phyloP scores from a whole-genome alignment of 1,140 invertebrate genomes.

The Vanessa tameamea region DNA sequence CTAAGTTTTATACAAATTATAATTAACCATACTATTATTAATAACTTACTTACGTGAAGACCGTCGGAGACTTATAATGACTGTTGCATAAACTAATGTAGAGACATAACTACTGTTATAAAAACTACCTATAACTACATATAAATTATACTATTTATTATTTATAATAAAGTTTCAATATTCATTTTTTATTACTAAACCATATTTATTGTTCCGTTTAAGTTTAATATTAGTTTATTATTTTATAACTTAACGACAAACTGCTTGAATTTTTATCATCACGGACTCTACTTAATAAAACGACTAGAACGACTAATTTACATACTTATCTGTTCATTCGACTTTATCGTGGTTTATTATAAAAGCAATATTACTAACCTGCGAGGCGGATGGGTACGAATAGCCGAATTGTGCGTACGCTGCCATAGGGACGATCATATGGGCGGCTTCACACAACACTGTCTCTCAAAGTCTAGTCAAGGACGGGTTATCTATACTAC shows the following conservation, averaged over 20 bases:
- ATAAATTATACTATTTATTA: neutral
- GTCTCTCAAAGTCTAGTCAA: conserved; percentile 75
- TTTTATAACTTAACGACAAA: too few species aligned
- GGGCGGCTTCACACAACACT: conserved; percentile 77
- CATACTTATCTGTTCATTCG: too few species aligned
- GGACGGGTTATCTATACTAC: conserved; percentile 63
- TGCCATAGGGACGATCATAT: conserved; percentile 85
- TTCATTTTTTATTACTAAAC: neutral
- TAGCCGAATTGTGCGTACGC: conserved; percentile 92
- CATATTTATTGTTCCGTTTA: too few species aligned
- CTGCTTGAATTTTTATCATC: too few species aligned
- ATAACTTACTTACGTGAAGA: neutral
- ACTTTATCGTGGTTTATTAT: neutral
- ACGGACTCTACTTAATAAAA: too few species aligned
- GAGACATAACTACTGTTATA: neutral
- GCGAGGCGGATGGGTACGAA: conserved; percentile 88
- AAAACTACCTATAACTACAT: neutral
- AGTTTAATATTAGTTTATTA: too few species aligned
- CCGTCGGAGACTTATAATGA: neutral
- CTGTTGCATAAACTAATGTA: neutral
- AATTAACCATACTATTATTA: neutral
- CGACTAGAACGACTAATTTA: too few species aligned
- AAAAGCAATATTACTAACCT: conserved; percentile 80
- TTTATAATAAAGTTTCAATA: neutral
- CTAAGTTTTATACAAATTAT: neutral